phyloP scores from a whole-genome alignment of 2,888 invertebrate species.

The Lycophotia porphyrea region DNA sequence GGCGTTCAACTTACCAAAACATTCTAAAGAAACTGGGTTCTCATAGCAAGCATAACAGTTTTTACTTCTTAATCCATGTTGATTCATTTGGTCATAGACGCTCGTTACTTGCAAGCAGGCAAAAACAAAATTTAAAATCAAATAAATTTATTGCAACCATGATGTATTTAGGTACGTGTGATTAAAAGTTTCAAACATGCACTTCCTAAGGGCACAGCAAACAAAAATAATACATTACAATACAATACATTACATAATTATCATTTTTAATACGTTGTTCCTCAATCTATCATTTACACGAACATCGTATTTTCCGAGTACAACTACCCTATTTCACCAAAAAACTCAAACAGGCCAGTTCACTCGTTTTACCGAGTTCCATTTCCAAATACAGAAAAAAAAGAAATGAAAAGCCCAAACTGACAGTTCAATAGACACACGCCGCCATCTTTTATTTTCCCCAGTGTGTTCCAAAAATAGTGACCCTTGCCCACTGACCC shows the following conservation, averaged over 20 bases:
- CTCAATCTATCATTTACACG: neutral
- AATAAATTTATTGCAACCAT: too few relatives aligned
- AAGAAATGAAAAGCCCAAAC: conserved; percentile 23
- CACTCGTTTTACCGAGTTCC: neutral
- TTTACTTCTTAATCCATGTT: too few relatives aligned
- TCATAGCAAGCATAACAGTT: too few relatives aligned
- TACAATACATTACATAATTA: too few relatives aligned
- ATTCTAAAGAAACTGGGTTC: neutral
- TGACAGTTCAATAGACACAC: conserved; percentile 42
- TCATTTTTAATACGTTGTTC: neutral
- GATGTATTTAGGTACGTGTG: too few relatives aligned
- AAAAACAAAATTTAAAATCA: too few relatives aligned
- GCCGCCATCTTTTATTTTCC: conserved; percentile 47
- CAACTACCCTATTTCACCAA: neutral
- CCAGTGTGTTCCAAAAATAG: conserved; percentile 36
- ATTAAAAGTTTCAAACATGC: too few relatives aligned
- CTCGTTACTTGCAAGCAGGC: neutral
- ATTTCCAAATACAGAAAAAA: conserved; percentile 9
- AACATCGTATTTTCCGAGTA: neutral
- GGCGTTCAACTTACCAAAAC: too few relatives aligned
- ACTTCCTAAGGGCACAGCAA: too few relatives aligned
- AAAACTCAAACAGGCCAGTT: neutral
- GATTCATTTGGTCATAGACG: neutral
- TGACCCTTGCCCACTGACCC: conserved; percentile 52
- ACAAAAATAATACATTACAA: too few relatives aligned